Conservation (phyloP, 2,113 vertebrate species). For the Caretta caretta region DNA sequence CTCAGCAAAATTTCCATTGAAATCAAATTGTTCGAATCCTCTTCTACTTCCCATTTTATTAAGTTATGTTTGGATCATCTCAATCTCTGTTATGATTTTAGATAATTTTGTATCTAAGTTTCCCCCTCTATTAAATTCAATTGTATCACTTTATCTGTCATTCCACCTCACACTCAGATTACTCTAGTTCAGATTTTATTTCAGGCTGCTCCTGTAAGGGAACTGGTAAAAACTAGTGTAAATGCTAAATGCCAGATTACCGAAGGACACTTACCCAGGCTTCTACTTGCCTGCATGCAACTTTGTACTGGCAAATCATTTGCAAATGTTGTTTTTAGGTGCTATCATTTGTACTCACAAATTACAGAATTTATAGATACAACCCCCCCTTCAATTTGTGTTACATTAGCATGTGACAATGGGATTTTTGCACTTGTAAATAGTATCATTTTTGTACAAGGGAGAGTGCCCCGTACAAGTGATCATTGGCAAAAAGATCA, state of each 20-base stretch:
- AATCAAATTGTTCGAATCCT: neutral
- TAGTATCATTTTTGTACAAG: neutral
- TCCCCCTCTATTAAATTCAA: slow-evolving; percentile 1
- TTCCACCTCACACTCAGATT: slow-evolving; percentile 14
- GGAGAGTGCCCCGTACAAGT: neutral
- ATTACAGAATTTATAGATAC: slow-evolving; percentile 4
- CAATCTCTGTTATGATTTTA: neutral
- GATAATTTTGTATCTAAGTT: slow-evolving; percentile 29
- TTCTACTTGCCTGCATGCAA: neutral
- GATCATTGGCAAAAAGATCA: neutral
- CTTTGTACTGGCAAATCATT: slow-evolving; percentile 16
- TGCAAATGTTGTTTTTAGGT: slow-evolving; percentile 3
- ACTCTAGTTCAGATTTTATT: slow-evolving; percentile 29
- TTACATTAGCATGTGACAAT: slow-evolving; percentile 29
- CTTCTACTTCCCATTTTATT: slow-evolving; percentile 29
- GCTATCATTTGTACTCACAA: neutral
- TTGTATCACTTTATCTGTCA: neutral
- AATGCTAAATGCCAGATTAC: slow-evolving; percentile 24
- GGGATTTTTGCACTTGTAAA: neutral
- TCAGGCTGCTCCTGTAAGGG: neutral
- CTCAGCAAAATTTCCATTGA: neutral
- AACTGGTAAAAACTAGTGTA: neutral
- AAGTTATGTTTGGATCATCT: neutral
- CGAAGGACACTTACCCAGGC: neutral
- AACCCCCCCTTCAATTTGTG: neutral